Conservation (phyloP, 64 coral and sea anemone species). For the Stylophora pistillata region DNA sequence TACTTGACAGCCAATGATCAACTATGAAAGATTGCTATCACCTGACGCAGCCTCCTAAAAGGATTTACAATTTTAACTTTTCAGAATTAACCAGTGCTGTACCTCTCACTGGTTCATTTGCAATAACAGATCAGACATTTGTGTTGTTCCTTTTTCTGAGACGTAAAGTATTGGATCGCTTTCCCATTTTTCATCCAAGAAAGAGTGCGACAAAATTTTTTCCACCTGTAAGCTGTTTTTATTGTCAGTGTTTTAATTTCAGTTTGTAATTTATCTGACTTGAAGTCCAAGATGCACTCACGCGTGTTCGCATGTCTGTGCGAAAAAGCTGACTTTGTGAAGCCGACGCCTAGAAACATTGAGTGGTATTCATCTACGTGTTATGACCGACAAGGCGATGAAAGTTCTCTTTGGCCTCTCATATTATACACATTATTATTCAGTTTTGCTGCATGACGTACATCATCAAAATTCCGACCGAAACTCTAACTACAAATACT, state of each 20-base stretch:
- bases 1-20: constrained; percentile 14
- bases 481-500: no score
- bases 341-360: background rate
- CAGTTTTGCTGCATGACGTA: no score
- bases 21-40: constrained; percentile 9
- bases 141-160: no score
- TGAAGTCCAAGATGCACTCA: background rate
- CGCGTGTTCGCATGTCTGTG: background rate
- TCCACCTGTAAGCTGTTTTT: background rate
- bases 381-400: background rate
- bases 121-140: background rate
- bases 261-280: background rate
- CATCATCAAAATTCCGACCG: no score
- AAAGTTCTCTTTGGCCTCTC: background rate
- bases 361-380: background rate
- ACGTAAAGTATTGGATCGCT: no score
- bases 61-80: background rate
- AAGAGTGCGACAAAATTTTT: background rate
- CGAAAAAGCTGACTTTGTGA: background rate
- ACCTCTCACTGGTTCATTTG: background rate
- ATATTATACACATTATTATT: no score
- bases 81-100: background rate
- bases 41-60: constrained; percentile 14
- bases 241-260: constrained; percentile 14
- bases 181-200: background rate